Conservation (phyloP, 2,888 invertebrate genomes). For the Malachius bipustulatus region DNA sequence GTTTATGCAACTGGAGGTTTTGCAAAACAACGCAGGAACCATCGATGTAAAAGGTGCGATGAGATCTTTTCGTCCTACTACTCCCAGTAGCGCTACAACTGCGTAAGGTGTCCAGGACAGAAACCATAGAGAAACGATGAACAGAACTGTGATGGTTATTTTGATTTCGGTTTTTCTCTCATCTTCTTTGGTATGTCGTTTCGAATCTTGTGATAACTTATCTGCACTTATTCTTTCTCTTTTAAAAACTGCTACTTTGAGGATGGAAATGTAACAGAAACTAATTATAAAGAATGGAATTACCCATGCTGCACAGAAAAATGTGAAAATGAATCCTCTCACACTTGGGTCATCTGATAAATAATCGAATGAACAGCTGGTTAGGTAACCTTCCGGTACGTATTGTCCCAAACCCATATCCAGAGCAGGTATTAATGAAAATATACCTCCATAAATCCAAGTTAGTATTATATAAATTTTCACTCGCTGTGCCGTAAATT, state of each 20-base stretch:
- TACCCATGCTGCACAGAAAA: conserved; percentile 66
- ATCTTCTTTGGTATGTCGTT: conserved; percentile 47
- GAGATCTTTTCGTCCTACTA: conserved; percentile 49
- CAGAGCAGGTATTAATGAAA: conserved; percentile 57
- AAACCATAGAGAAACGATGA: conserved; percentile 63
- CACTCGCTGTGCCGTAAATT: conserved; percentile 49
- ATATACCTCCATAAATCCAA: conserved; percentile 63
- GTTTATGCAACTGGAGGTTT: conserved; percentile 69
- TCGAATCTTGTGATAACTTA: conserved; percentile 38
- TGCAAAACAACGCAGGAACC: conserved; percentile 70
- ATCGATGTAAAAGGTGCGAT: conserved; percentile 60
- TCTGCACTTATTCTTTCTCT: conserved; percentile 38
- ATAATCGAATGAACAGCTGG: conserved; percentile 79
- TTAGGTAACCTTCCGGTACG: conserved; percentile 73
- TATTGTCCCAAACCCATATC: conserved; percentile 62
- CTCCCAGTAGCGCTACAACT: conserved; percentile 59
- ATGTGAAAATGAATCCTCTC: conserved; percentile 58
- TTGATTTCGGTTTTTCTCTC: conserved; percentile 59
- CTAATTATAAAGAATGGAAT: conserved; percentile 58
- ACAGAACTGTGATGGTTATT: conserved; percentile 54
- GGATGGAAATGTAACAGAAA: conserved; percentile 61
- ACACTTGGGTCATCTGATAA: conserved; percentile 50
- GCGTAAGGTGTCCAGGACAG: conserved; percentile 77
- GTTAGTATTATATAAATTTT: conserved; percentile 49
- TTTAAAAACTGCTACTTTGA: conserved; percentile 48